Evolutionary conservation across 2,888 invertebrate genomes (phyloP).

Genomic region (Drosophila subsilvestris): DNA sequence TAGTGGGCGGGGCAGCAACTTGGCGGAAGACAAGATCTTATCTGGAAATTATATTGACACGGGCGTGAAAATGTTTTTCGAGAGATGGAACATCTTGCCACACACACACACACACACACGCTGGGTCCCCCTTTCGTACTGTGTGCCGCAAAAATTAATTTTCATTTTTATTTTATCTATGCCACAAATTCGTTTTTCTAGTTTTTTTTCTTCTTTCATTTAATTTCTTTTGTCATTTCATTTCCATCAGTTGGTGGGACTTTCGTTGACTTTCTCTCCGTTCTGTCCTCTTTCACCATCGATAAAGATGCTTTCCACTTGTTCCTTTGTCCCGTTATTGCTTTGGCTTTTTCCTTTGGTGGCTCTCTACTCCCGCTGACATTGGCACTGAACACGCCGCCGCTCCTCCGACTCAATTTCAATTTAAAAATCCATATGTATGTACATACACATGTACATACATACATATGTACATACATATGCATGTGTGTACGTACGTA

Average conservation of each 20-base stretch:
- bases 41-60: constrained; percentile 73
- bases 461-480: constrained; percentile 39
- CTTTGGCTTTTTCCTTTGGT: constrained; percentile 37
- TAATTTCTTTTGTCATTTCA: constrained; percentile 59
- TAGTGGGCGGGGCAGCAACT: background rate
- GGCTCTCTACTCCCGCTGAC: background rate
- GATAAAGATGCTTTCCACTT: constrained; percentile 1
- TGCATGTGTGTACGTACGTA: no score
- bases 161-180: constrained; percentile 64
- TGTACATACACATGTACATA: constrained; percentile 7
- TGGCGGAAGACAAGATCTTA: constrained; percentile 50
- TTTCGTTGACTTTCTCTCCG: background rate
- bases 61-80: constrained; percentile 46
- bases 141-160: constrained; percentile 76
- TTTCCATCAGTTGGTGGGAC: constrained; percentile 38
- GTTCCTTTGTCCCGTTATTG: constrained; percentile 43
- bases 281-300: background rate
- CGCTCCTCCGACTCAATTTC: constrained; percentile 57
- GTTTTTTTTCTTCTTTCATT: constrained; percentile 41
- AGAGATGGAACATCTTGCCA: background rate
- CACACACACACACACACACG: constrained; percentile 29
- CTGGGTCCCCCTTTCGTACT: constrained; percentile 20
- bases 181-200: constrained; percentile 37
- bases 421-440: constrained; percentile 56
- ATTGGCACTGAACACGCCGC: constrained; percentile 6